Evolutionary conservation across 2,888 invertebrate genomes (phyloP), one percentile per base, ranked within the genome.

Genomic region (Diadromus collaris): DNA sequence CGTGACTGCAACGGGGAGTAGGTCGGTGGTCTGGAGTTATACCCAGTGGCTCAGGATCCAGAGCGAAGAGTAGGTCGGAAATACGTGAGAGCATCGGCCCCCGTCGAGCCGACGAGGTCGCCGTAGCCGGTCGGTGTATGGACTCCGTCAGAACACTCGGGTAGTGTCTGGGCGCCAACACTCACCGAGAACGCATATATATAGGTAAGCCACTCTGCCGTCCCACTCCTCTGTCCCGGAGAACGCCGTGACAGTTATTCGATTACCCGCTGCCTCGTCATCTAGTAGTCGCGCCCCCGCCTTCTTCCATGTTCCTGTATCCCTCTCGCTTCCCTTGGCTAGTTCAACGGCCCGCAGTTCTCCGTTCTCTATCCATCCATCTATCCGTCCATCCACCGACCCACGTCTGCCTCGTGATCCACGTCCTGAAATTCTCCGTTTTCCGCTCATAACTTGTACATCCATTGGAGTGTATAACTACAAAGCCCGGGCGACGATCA

Each of bases 181-280:
- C 61, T 58, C 44, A 16, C 61, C 58, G 60, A 48, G 21, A 51
- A 16, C 19, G 44, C 46, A 19, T 27, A 51, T 27, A 51, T 67
- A 54, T 51, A 38, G 58, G 58, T 64, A 51, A 63, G 46, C 79
- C 51, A 76, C 79, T 79, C 61, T 29, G 38, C 24, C n/a, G 10
- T 21, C 24, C 51, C 13, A 1, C 24, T 9, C 21, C 24, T 6
- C 24, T n/a, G 6, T 13, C 1, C 38, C 61, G 60, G 32, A 44
- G 73, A 82, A 76, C 80, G 80, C 73, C 78, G 78, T 83, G 80
- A 82, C 85, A 82, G 81, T 86, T 85, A 86, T 85, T 85, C 83
- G 85, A 86, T 86, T 86, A 85, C 83, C 76, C 76, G 64, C 10
- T 75, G 82, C 83, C 81, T 82, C 85, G 84, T 84, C 83, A 83